These are phyloP conservation scores for Drosophila biarmipes DNA, from an alignment of 1,140 invertebrate species.

Conservation along the genomic window DNA sequence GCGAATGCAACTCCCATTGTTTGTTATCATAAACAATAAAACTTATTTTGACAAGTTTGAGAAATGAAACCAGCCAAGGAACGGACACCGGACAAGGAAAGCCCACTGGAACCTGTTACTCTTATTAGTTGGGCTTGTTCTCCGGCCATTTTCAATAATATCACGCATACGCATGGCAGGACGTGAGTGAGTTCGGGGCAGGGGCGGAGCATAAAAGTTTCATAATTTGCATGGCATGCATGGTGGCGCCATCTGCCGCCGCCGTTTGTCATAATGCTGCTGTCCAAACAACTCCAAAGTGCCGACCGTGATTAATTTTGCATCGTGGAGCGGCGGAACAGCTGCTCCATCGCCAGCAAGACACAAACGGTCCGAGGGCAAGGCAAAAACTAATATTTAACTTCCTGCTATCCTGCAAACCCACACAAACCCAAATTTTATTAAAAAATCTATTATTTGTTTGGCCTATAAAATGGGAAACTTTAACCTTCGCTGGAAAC, in stretches of 20 bases:
- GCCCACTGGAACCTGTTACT: slow-evolving; percentile 31
- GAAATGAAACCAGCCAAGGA: slow-evolving; percentile 59
- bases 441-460: slow-evolving; percentile 3
- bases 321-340: slow-evolving; percentile 37
- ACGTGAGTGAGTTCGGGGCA: slow-evolving; percentile 15
- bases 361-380: slow-evolving; percentile 1
- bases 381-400: slow-evolving; percentile 64
- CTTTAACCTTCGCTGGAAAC: too few species aligned
- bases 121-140: slow-evolving; percentile 46
- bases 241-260: slow-evolving; percentile 59
- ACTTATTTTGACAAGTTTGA: slow-evolving; percentile 75
- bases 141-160: slow-evolving; percentile 29
- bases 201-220: slow-evolving; percentile 51
- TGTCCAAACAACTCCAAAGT: slow-evolving; percentile 64
- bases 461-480: neutral
- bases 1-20: slow-evolving; percentile 52
- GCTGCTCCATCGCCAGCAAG: slow-evolving; percentile 34
- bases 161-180: neutral
- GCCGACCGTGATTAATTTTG: slow-evolving; percentile 72
- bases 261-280: slow-evolving; percentile 65
- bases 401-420: slow-evolving; percentile 7
- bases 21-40: slow-evolving; percentile 79
- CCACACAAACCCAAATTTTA: slow-evolving; percentile 2
- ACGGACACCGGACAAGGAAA: slow-evolving; percentile 1
- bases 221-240: slow-evolving; percentile 78